Evolutionary conservation across 2,888 invertebrate genomes (phyloP), one percentile per base, ranked within the genome.

Genomic region (Sthenelais limicola): DNA sequence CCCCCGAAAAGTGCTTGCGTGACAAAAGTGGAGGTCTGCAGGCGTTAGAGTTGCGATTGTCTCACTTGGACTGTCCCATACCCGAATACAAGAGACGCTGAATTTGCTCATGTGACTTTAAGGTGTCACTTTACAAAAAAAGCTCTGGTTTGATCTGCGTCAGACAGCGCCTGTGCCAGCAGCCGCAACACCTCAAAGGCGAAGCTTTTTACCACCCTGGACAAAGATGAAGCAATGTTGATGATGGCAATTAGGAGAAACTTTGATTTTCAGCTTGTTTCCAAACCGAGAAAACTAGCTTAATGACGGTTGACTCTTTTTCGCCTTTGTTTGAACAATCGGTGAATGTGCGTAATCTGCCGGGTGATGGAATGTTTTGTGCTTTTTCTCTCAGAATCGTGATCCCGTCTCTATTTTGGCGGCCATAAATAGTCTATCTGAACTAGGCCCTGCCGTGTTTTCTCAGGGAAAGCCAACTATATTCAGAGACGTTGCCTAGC

Each of bases 341-440:
- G 62, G 62, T 62, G 62, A 62, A 62, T 62, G 62, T 62, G 62
- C 62, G 62, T 62, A 62, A 62, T 62, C 43, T 62, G 62, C 62
- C 35, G 62, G 35, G 62, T 62, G 35, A 43, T 62, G 62, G 62
- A 62, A 62, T 62, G 62, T 43, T 62, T 1, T 35, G 21, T 26
- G 38, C 62, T 62, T 62, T 62, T 62, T 62, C 24, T 38, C 24
- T 35, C 35, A 21, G 26, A 43, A 35, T 35, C 62, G 62, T 62
- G 62, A 38, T 62, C 62, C 62, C 26, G 43, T 35, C 62, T 62
- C 62, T 62, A 62, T 62, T 62, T 62, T 38, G 62, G 62, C 21
- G 21, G 35, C 62, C 62, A 2, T 24, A 62, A 62, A 62, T 62
- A 62, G 12, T 38, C 38, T 9, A 28, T 2, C 35, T 62, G 62